phyloP scores from a whole-genome alignment of 1,140 invertebrate genomes.

The Diorhabda elongata region DNA sequence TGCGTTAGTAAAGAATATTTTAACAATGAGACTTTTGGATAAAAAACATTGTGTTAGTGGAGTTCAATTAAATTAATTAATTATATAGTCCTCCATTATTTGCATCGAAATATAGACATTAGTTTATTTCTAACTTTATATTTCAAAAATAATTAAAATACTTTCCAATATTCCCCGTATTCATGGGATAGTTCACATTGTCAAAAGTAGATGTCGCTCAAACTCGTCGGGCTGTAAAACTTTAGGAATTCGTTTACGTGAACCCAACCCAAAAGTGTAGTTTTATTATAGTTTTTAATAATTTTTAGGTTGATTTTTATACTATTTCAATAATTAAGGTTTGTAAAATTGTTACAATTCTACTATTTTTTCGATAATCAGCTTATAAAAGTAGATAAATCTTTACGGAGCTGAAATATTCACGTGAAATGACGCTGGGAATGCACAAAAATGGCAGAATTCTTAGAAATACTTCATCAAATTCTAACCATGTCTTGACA shows the following conservation, averaged over 20 bases:
- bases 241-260: conserved; percentile 17
- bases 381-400: background rate
- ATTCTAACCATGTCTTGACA: conserved; percentile 2
- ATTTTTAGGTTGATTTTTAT: conserved; percentile 11
- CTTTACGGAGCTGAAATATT: conserved; percentile 3
- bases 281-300: conserved; percentile 17
- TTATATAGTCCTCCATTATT: too few species aligned
- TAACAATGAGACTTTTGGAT: too few species aligned
- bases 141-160: too few species aligned
- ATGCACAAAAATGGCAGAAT: conserved; percentile 21
- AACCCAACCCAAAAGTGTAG: conserved; percentile 30
- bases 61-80: too few species aligned
- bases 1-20: too few species aligned
- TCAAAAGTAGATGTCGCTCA: conserved; percentile 4
- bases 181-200: background rate
- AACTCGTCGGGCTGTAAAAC: conserved; percentile 15
- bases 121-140: too few species aligned
- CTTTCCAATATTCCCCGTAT: too few species aligned
- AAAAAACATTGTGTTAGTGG: too few species aligned
- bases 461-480: conserved; percentile 8
- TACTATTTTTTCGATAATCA: background rate
- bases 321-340: conserved; percentile 19
- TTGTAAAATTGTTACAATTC: background rate
- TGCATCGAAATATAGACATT: too few species aligned
- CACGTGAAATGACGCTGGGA: conserved; percentile 17